Conservation (phyloP, 2,113 vertebrate genomes). For the Oncorhynchus kisutch region DNA sequence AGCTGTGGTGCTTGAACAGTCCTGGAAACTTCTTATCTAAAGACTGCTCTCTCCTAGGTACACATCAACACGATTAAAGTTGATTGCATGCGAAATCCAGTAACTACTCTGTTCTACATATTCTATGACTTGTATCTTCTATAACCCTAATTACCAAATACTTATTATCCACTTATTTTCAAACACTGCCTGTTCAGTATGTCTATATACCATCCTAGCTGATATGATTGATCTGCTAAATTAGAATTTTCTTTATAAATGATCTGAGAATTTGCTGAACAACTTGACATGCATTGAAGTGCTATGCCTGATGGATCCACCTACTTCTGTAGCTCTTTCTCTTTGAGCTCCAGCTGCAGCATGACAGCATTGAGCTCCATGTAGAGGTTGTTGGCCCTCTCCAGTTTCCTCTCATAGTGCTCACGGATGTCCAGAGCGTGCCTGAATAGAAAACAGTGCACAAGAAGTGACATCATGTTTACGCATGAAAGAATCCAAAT, state of each 20-base stretch:
- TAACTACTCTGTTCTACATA: no score
- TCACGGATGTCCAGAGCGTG: conserved; percentile 95
- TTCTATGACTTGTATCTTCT: no score
- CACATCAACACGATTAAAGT: not conserved
- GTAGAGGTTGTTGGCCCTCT: conserved; percentile 95
- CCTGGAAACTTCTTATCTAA: conserved; percentile 92
- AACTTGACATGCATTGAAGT: not conserved
- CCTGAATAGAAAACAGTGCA: conserved; percentile 66
- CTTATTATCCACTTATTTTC: no score
- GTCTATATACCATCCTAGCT: no score
- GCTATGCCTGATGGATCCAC: not conserved
- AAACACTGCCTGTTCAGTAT: no score
- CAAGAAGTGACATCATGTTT: conserved; percentile 37
- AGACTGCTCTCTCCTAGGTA: conserved; percentile 86
- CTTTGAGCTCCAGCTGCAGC: conserved; percentile 96
- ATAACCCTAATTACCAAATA: no score
- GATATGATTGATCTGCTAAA: no score
- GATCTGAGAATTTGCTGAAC: no score
- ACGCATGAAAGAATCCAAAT: conserved; percentile 37
- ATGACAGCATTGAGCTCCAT: conserved; percentile 97
- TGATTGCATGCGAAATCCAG: no score
- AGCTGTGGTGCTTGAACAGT: conserved; percentile 86
- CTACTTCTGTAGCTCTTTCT: conserved; percentile 90
- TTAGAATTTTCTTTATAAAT: no score
- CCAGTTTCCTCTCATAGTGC: conserved; percentile 95